These are phyloP conservation scores for Pandemis heparana DNA, from an alignment of 2,888 invertebrate genomes.

Conservation along the genomic window DNA sequence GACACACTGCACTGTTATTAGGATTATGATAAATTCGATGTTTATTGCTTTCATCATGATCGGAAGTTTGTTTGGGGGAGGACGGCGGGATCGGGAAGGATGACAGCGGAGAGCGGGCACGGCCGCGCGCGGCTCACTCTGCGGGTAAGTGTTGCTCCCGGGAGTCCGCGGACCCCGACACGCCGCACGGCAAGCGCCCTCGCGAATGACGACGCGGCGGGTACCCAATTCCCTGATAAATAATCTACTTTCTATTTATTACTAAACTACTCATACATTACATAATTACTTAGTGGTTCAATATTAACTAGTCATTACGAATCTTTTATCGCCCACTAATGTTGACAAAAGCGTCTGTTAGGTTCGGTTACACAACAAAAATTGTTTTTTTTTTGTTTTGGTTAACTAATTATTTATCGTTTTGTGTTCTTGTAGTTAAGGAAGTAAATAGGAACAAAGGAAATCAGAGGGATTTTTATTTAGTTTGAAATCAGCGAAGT, in stretches of 20 bases:
- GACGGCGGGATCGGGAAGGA: conserved; percentile 45
- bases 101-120: conserved; percentile 51
- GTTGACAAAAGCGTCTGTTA: no score
- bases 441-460: no score
- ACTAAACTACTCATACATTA: no score
- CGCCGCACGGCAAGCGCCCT: conserved; percentile 21
- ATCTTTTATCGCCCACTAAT: no score
- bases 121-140: conserved; percentile 67
- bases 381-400: no score
- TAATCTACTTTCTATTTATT: not conserved
- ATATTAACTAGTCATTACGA: no score
- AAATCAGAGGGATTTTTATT: no score
- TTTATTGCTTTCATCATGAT: conserved; percentile 63
- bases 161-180: conserved; percentile 29
- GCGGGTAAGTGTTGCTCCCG: conserved; percentile 64
- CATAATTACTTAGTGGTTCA: no score
- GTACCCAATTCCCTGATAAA: not conserved
- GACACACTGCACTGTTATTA: conserved; percentile 61
- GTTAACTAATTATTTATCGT: no score
- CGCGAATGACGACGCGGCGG: conserved; percentile 17
- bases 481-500: no score
- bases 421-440: no score
- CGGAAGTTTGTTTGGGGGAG: conserved; percentile 50
- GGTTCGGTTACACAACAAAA: no score
- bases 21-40: conserved; percentile 60